Conservation (phyloP, 2,888 invertebrate species). For the Yponomeuta plumbellus region DNA sequence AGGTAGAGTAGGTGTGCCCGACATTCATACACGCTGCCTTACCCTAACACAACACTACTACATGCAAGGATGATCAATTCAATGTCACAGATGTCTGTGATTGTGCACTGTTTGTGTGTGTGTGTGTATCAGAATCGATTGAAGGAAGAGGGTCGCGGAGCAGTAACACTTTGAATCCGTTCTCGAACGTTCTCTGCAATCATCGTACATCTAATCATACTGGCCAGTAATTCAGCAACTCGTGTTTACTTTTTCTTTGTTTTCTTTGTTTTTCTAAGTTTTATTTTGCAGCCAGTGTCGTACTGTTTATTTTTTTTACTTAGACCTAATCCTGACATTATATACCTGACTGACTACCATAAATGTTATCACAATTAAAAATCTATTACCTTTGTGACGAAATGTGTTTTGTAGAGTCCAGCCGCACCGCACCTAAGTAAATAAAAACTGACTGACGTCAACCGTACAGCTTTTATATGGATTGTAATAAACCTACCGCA, state of each 20-base stretch:
- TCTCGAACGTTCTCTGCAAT: not conserved
- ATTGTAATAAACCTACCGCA: not conserved
- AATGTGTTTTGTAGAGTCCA: not conserved
- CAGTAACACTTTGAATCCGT: not conserved
- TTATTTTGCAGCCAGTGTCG: not conserved
- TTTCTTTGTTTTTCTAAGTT: not conserved
- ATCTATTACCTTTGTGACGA: not conserved
- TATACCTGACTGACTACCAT: not conserved
- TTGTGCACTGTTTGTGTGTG: not conserved
- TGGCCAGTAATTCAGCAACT: not conserved
- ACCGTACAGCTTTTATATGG: not conserved
- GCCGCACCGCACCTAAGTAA: too few relatives aligned
- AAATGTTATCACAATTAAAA: not conserved
- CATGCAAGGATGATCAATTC: not conserved
- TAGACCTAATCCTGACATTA: not conserved
- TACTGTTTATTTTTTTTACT: not conserved
- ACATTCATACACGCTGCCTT: not conserved
- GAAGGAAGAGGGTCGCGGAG: too few relatives aligned
- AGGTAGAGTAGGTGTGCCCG: too few relatives aligned
- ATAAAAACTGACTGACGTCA: not conserved
- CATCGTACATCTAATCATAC: not conserved
- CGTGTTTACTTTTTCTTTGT: not conserved
- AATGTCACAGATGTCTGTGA: not conserved
- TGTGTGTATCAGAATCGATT: too few relatives aligned
- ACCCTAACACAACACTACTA: not conserved